Conservation (phyloP, 92 coral and sea anemone species). For the Montipora capitata region DNA sequence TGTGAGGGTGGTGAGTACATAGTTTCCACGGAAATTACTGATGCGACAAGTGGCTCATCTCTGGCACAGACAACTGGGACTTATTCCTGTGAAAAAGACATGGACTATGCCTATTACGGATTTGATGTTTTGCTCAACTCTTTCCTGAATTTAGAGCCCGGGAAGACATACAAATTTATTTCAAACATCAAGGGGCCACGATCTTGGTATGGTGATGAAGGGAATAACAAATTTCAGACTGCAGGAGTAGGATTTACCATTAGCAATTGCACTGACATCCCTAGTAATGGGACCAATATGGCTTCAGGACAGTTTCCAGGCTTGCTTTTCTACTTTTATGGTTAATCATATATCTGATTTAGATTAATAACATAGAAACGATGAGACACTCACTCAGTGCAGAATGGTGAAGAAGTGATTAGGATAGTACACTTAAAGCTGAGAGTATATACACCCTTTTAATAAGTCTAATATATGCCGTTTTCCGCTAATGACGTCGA, state of each 20-base stretch:
- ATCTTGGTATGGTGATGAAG: neutral
- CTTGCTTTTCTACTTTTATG: too few relatives aligned
- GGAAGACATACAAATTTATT: neutral
- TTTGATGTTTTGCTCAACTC: constrained; percentile 4
- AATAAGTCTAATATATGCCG: too few relatives aligned
- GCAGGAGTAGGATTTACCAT: neutral
- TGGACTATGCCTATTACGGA: neutral
- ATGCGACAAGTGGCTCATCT: neutral
- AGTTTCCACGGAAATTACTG: constrained; percentile 3
- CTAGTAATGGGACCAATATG: neutral
- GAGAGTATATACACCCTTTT: too few relatives aligned
- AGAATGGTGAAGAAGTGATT: too few relatives aligned
- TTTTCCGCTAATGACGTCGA: too few relatives aligned
- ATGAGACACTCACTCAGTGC: too few relatives aligned
- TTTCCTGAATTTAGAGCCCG: neutral
- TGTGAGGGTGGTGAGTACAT: neutral
- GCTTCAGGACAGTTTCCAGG: too few relatives aligned
- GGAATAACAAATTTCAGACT: neutral
- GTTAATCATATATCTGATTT: too few relatives aligned
- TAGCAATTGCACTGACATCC: accelerated
- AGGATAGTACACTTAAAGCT: too few relatives aligned
- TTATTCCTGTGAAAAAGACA: neutral
- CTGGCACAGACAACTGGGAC: neutral
- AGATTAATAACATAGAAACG: too few relatives aligned
- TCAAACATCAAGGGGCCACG: neutral